phyloP scores from a whole-genome alignment of 2,113 vertebrate genomes.

The Protomyctophum bolini region DNA sequence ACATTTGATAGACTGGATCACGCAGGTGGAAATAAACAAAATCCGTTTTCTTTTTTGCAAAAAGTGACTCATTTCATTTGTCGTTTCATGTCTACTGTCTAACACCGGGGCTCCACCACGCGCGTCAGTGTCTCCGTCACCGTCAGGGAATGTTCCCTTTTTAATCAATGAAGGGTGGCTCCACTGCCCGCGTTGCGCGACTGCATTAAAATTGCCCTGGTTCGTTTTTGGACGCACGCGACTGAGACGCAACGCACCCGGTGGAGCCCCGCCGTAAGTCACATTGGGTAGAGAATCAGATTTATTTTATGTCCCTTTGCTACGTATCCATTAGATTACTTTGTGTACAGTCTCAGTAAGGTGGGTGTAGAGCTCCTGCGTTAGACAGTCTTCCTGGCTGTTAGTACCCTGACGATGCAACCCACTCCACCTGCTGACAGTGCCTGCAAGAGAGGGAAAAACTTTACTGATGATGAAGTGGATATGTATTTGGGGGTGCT shows the following conservation, averaged over 20 bases:
- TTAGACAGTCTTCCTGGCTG: slow-evolving; percentile 95
- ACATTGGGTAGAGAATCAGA: slow-evolving; percentile 24
- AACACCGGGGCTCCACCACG: too few relatives aligned
- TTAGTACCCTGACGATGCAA: slow-evolving; percentile 93
- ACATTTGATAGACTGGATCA: slow-evolving; percentile 48
- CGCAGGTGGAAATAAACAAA: slow-evolving; percentile 22
- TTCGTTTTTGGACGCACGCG: too few relatives aligned
- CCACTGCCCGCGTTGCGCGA: too few relatives aligned
- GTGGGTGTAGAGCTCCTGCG: slow-evolving; percentile 24
- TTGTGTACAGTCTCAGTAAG: slow-evolving; percentile 15
- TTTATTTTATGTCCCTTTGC: slow-evolving; percentile 28
- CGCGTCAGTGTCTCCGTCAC: too few relatives aligned
- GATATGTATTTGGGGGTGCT: too few relatives aligned
- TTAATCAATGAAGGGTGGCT: too few relatives aligned
- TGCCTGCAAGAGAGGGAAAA: slow-evolving; percentile 74
- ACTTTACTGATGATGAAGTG: background rate
- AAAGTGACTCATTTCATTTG: slow-evolving; percentile 24
- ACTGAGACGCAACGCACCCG: too few relatives aligned
- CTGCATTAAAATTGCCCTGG: too few relatives aligned
- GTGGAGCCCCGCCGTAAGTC: too few relatives aligned
- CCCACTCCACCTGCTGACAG: slow-evolving; percentile 94
- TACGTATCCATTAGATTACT: slow-evolving; percentile 43
- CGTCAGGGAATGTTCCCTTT: too few relatives aligned
- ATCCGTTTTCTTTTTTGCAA: slow-evolving; percentile 18
- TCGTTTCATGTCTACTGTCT: background rate